A percentile compares a stretch with the other conserved stretches of the same genome.
These are phyloP conservation scores for Eptesicus fuscus DNA, from an alignment of 2,113 vertebrate genomes.

Conservation along the genomic window DNA sequence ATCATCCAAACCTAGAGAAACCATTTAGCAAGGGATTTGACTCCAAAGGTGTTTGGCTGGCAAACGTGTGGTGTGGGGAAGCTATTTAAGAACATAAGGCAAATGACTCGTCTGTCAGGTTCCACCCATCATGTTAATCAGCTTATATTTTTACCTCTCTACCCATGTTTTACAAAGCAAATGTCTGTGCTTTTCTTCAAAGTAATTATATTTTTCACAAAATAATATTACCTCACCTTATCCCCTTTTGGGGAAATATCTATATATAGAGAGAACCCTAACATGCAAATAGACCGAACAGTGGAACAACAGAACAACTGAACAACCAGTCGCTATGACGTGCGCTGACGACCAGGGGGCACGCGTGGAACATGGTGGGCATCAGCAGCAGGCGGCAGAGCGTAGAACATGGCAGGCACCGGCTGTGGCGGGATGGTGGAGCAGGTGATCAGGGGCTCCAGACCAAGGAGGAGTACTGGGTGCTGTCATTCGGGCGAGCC, in stretches of 20 bases:
- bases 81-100: background rate
- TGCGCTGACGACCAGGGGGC: too few relatives aligned
- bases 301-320: too few relatives aligned
- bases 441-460: too few relatives aligned
- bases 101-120: background rate
- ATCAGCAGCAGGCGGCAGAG: too few relatives aligned
- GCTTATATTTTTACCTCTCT: background rate
- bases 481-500: too few relatives aligned
- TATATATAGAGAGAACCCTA: too few relatives aligned
- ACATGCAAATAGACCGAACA: too few relatives aligned
- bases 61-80: accelerated
- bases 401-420: too few relatives aligned
- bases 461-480: too few relatives aligned
- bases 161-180: background rate
- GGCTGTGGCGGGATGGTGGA: too few relatives aligned
- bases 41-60: background rate
- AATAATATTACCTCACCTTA: background rate
- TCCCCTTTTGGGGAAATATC: background rate
- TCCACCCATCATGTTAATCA: background rate
- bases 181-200: background rate
- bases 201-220: background rate
- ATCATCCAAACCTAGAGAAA: background rate
- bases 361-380: too few relatives aligned
- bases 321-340: too few relatives aligned
- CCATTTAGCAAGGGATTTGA: background rate